A percentile compares a stretch with the other conserved stretches of the same genome.
Evolutionary conservation across 2,113 vertebrate species (phyloP).

Genomic region (Rhabdomys dilectus): DNA sequence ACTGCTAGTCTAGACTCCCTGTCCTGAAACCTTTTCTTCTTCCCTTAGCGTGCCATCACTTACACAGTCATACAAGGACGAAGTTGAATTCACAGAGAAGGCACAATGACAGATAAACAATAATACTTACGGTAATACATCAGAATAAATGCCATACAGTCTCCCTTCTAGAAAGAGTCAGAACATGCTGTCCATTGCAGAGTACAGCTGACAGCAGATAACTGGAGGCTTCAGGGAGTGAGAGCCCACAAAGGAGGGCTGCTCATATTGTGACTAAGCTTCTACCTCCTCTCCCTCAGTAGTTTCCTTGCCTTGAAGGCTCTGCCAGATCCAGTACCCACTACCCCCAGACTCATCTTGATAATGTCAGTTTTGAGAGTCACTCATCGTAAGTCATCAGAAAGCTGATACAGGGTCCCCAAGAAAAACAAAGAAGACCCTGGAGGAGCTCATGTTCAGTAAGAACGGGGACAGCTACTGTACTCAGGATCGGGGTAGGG

Average conservation of each 20-base stretch:
- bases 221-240: neutral
- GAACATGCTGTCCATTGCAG: too few relatives aligned
- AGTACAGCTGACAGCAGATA: neutral
- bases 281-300: neutral
- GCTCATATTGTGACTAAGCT: neutral
- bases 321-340: neutral
- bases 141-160: neutral
- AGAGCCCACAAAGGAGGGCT: neutral
- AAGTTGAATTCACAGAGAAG: neutral
- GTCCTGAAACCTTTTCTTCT: constrained; percentile 36
- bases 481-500: neutral
- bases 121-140: neutral
- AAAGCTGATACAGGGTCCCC: constrained; percentile 5
- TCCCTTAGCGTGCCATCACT: constrained; percentile 33
- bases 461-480: neutral
- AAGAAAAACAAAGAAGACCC: constrained; percentile 41
- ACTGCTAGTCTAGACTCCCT: constrained; percentile 5
- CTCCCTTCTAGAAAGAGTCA: neutral
- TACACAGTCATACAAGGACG: neutral
- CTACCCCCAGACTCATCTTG: neutral
- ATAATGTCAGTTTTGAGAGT: constrained; percentile 47
- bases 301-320: constrained; percentile 10
- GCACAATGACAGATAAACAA: neutral
- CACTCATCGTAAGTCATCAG: constrained; percentile 51
- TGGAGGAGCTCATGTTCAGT: neutral